A percentile compares a stretch with the other conserved stretches of the same genome.
Conservation (phyloP, 2,113 vertebrate species). For the Vanacampus margaritifer region DNA sequence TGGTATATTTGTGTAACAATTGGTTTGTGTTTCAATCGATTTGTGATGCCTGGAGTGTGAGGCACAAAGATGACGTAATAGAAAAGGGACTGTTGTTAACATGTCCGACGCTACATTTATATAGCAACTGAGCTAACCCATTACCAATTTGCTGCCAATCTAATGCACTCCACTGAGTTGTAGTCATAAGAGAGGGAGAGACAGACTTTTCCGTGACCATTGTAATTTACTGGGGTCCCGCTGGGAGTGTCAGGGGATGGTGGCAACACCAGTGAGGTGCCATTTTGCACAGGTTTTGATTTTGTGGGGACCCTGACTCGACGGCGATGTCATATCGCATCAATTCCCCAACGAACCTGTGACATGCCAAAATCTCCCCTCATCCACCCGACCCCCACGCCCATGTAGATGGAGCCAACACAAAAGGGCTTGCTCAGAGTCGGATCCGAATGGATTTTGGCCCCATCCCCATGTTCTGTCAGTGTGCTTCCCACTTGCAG, state of each 20-base stretch:
- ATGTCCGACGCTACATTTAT: no score
- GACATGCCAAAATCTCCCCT: not conserved
- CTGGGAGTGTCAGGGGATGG: constrained; percentile 29
- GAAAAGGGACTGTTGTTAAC: no score
- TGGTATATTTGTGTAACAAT: no score
- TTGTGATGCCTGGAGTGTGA: no score
- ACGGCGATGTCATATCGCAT: constrained; percentile 52
- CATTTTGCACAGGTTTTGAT: constrained; percentile 46
- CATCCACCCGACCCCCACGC: constrained; percentile 8
- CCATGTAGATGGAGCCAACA: constrained; percentile 11
- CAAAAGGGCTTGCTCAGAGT: not conserved
- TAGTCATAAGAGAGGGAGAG: no score
- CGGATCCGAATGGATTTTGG: constrained; percentile 33
- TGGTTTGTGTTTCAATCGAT: no score
- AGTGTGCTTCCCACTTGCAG: constrained; percentile 26
- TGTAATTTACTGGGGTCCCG: constrained; percentile 33
- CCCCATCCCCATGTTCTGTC: constrained; percentile 46
- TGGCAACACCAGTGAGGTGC: constrained; percentile 33
- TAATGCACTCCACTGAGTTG: not conserved
- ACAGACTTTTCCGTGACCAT: constrained; percentile 26
- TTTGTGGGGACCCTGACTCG: not conserved
- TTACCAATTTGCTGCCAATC: not conserved
- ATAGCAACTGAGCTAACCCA: no score
- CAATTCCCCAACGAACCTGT: constrained; percentile 49
- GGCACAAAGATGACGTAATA: no score